Evolutionary conservation across 2,113 vertebrate species (phyloP).

Genomic region (Philantomba maxwellii): DNA sequence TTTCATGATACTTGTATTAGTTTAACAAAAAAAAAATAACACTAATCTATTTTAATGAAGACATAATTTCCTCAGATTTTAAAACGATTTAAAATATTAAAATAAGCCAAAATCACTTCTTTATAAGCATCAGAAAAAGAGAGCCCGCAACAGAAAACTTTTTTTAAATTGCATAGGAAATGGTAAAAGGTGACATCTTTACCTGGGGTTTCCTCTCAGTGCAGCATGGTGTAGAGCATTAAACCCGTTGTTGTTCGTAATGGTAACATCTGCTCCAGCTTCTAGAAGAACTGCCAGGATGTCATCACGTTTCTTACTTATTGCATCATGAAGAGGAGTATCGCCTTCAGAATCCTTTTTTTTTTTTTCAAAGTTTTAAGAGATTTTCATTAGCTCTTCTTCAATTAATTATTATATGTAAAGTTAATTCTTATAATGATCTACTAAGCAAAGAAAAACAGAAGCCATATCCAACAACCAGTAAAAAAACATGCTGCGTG

Average conservation of each 20-base stretch:
- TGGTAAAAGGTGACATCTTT: conserved; percentile 24
- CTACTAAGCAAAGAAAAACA: conserved; percentile 32
- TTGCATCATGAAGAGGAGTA: conserved; percentile 96
- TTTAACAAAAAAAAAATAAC: background rate
- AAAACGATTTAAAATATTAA: conserved; percentile 7
- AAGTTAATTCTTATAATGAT: conserved; percentile 4
- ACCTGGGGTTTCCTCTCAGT: conserved; percentile 98
- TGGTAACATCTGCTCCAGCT: conserved; percentile 96
- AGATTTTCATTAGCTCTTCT: conserved; percentile 39
- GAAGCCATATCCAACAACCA: background rate
- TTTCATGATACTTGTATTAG: background rate
- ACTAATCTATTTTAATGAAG: background rate
- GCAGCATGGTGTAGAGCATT: conserved; percentile 98
- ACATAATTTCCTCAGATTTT: background rate
- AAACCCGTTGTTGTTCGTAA: conserved; percentile 99
- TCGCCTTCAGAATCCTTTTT: conserved; percentile 95
- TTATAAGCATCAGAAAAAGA: conserved; percentile 12
- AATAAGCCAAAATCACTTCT: background rate
- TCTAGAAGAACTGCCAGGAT: conserved; percentile 97
- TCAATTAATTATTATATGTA: background rate
- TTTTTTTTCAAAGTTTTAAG: conserved; percentile 17
- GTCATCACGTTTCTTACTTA: conserved; percentile 99
- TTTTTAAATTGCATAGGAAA: background rate
- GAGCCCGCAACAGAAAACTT: background rate
- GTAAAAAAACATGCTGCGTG: background rate